A percentile compares a stretch with the other conserved stretches of the same genome.
Conservation (phyloP, 1,140 invertebrate species). For the Mesaphorura yosii region DNA sequence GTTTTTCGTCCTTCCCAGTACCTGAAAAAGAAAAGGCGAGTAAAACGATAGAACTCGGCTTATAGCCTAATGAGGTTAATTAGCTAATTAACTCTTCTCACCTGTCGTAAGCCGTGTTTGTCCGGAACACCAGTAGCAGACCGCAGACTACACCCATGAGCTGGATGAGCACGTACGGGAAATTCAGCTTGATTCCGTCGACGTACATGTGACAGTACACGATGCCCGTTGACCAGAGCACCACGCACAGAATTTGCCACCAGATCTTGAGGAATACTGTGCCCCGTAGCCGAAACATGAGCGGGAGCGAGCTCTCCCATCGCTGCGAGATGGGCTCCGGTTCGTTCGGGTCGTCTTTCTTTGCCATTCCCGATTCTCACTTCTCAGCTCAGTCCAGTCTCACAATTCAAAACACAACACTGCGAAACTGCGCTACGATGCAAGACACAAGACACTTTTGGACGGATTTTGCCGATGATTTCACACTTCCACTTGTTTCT, state of each 20-base stretch:
- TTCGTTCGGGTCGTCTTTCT: no score
- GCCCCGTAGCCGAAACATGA: slow-evolving; percentile 23
- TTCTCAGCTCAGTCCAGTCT: no score
- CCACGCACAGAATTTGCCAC: slow-evolving; percentile 21
- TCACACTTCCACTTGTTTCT: no score
- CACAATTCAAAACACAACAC: no score
- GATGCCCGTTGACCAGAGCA: slow-evolving; percentile 13
- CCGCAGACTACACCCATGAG: slow-evolving; percentile 28
- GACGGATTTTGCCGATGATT: no score
- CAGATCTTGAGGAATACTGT: slow-evolving; percentile 28
- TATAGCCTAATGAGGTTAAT: no score
- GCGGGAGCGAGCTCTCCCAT: no score
- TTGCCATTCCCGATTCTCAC: no score
- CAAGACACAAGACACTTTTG: no score
- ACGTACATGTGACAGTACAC: slow-evolving; percentile 24
- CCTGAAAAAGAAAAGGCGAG: slow-evolving; percentile 12
- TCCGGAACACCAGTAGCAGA: slow-evolving; percentile 24
- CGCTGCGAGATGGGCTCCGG: no score
- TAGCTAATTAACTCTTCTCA: slow-evolving; percentile 4
- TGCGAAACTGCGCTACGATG: no score
- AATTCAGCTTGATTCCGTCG: slow-evolving; percentile 22
- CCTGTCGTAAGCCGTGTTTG: slow-evolving; percentile 28
- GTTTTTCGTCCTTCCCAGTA: slow-evolving; percentile 29
- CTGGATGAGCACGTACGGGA: slow-evolving; percentile 23
- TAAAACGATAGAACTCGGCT: neutral